Base-by-base conservation (phyloP, 2,888 invertebrate species). In the Scrobipalpa atriplicella region DNA sequence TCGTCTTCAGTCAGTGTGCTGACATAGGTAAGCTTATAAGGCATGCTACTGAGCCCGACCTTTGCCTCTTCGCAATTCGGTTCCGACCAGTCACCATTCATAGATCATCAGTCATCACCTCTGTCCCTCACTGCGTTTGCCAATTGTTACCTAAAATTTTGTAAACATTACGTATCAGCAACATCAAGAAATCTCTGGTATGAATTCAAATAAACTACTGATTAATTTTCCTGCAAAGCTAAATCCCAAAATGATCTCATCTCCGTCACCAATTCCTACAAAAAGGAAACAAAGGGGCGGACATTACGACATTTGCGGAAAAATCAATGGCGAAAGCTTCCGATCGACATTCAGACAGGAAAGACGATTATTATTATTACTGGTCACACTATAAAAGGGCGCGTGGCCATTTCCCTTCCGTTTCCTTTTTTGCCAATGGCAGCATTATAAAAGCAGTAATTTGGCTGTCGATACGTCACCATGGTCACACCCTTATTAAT, bases 261-360 rank as follows among this genome's bases (percentile, higher is more conserved):
- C 10, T 16, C 16, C 38, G 16, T 16, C 6, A 39, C 21, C 62
- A 62, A 62, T 62, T 18, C 21, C 62, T 47, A 62, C 47, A 19
- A 29, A 51, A 38, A 52, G 47, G 21, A 52, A 63, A 43, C 16
- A 56, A 19, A 47, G 11, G 21, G 16, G 6, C 16, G 21, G 19
- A 52, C 39, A 54, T 29, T 56, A 77, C 83, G 88, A 86, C 89
- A 89, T 90, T 90, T 90, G 87, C 88, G 91, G 92, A 91, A 90
- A 91, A 92, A 92, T 91, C 89, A 90, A 92, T 90, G 90, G 87
- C 75, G 81, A 84, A 87, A 83, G 85, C 78, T 90, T 90, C 68
- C 68, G 68, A 65, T 66, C 61, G 66, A 18, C 58, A 38, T 56
- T 41, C 72, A 78, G 84, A 83, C 85, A 86, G 89, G 87, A 89